Evolutionary conservation across 2,113 vertebrate species (phyloP).

Genomic region (human): GRCh38 chr6:10143001-10143500

Average conservation of each 20-base stretch:
- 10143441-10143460: not conserved
- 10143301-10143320: too few relatives aligned
- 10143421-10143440: too few relatives aligned
- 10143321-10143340: too few relatives aligned
- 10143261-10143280: too few relatives aligned
- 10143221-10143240: not conserved
- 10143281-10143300: too few relatives aligned
- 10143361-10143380: not conserved
- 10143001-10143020: not conserved
- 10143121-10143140: not conserved
- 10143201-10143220: not conserved
- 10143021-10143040: not conserved
- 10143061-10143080: not conserved
- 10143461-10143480: not conserved
- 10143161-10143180: not conserved
- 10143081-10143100: not conserved
- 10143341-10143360: not conserved
- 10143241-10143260: not conserved
- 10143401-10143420: too few relatives aligned
- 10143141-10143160: not conserved
- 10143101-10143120: not conserved
- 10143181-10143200: not conserved
- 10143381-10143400: not conserved
- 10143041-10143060: not conserved
- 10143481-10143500: not conserved